These are phyloP conservation scores for Trichacis sp. DNA, from an alignment of 2,888 invertebrate species.

Conservation along the genomic window DNA sequence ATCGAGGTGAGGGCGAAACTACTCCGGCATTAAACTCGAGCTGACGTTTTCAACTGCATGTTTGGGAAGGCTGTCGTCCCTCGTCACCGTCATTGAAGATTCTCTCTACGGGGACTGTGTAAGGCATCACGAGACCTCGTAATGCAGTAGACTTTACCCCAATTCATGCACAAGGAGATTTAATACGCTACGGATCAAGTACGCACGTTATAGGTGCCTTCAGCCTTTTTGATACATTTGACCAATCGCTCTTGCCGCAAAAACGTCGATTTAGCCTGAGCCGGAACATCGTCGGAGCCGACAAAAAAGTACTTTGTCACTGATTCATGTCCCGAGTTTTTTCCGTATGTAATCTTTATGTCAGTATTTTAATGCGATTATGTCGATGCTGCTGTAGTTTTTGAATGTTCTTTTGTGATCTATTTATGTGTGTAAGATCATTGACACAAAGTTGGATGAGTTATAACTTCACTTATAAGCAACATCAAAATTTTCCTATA, in stretches of 20 bases:
- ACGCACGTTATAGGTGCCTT: slow-evolving; percentile 29
- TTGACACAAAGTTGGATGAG: too few species aligned
- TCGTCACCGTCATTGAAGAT: slow-evolving; percentile 65
- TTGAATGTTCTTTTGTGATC: too few species aligned
- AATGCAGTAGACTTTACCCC: slow-evolving; percentile 48
- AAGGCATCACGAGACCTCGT: slow-evolving; percentile 42
- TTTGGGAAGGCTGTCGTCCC: slow-evolving; percentile 66
- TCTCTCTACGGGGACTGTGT: slow-evolving; percentile 26
- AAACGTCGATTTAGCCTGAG: slow-evolving; percentile 34
- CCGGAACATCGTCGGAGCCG: slow-evolving; percentile 33
- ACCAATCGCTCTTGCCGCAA: slow-evolving; percentile 50
- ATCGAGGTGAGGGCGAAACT: slow-evolving; percentile 49
- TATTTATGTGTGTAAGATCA: too few species aligned
- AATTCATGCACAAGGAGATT: slow-evolving; percentile 37
- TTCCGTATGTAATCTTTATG: neutral
- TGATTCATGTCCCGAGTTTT: neutral
- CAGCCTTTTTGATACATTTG: slow-evolving; percentile 28
- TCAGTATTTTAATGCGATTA: neutral
- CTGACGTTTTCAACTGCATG: slow-evolving; percentile 66
- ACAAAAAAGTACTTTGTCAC: neutral
- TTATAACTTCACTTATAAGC: too few species aligned
- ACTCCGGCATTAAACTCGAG: slow-evolving; percentile 64
- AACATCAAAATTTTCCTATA: too few species aligned
- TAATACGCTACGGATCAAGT: slow-evolving; percentile 37
- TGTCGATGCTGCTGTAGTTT: neutral